Base-by-base conservation (phyloP, 1,140 invertebrate species). In the Whitmania pigra region DNA sequence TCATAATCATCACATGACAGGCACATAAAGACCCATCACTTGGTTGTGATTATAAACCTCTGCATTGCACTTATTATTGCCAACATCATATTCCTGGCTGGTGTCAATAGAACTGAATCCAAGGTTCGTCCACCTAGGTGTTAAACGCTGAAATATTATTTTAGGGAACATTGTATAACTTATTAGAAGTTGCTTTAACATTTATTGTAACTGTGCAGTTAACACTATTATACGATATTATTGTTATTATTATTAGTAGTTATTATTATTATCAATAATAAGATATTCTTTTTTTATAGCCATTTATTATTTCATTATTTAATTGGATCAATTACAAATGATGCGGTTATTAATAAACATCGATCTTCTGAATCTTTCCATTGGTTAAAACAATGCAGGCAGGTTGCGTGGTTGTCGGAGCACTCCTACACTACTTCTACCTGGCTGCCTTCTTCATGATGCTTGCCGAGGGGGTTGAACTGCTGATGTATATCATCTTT, bases 41-140 rank as follows among this genome's bases (percentile, higher is more conserved):
- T 74, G 2, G 69, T 71, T 3, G 75, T 77, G 17, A 60, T 77
- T 27, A 53, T 77, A 27, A 75, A 75, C 57, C 69, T 77, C 22
- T 77, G 76, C 73, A n/a, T 76, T 2, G 73, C 75, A 13, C 70
- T 77, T 1, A 75, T 76, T 20, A 53, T 75, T 53, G 76, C 75
- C 17, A 66, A 75, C 49, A 57, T 74, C 17, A 27, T 77, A 0
- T 77, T 77, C 57, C 25, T 77, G 27, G 69, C 68, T 49, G 76
- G 76, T 13, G 75, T 75, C 9, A 60, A 75, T 36, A 53, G 70
- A 27, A 73, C 73, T 15, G 75, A 76, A 20, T 72, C 72, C 29
- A 63, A 76, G 75, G 77, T 77, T 36, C 31, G 72, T 54, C 22
- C n/a, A 49, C 0, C 54, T 63, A 25, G 18, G 2, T 27, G n/a